Evolutionary conservation across 2,113 vertebrate species (phyloP), one percentile per base, ranked within the genome.

Genomic region (Pseudopodoces humilis): DNA sequence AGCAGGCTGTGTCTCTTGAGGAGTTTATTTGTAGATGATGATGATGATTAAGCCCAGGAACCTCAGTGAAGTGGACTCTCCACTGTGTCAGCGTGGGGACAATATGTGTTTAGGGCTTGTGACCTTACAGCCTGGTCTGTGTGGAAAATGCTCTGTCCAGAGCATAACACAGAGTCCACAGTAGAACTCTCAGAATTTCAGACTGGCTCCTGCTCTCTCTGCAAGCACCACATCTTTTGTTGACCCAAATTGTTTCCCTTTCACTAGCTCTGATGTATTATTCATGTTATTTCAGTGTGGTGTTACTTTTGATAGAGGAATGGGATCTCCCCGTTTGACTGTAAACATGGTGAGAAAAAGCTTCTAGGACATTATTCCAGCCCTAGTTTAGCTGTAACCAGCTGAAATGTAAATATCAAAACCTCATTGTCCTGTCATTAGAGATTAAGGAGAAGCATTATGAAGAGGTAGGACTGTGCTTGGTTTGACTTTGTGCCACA

Each of bases 291-390:
- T 94, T 90, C 72, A 71, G 1, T 77, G 65, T 1, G 2, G 37
- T 67, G 94, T 92, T 78, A 53, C 65, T 92, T 93, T 78, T 86
- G 56, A 72, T 78, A 81, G 77, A 88, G 71, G 41, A 67, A 41
- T 39, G 39, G 52, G 60, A 82, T 96, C 92, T 93, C 56, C 71
- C 50, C n/a, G 33, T 80, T 81, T 93, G 75, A 58, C 53, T 90
- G 24, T 80, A 88, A 91, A 83, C 39, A 8, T 59, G 37, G 35
- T 64, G 80, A 75, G 72, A 88, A 81, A 90, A 94, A 78, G 71
- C 90, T 96, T 86, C 88, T 83, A 90, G 49, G 87, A 70, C 35
- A 21, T 77, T 78, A 41, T 59, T 83, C 23, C 39, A 72, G 86
- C 70, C 58, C 43, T 94, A 58, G 71, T 71, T 90, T 37, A 93